Base-by-base conservation (phyloP, 1,140 invertebrate species). In the Aphelinus certus region DNA sequence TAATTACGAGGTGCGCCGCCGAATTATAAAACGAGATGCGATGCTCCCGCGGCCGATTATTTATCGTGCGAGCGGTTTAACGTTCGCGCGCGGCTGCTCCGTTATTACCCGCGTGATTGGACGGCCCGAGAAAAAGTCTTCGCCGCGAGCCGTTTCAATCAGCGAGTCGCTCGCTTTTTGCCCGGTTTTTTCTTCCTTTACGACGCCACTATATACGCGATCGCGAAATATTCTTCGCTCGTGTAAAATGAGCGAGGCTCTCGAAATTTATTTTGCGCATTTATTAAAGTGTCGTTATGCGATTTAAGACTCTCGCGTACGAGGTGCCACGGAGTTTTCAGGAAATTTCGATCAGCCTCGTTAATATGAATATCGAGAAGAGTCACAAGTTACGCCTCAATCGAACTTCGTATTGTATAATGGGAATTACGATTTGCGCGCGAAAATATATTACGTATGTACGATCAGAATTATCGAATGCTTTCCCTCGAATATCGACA, bases 1-100 rank as follows among this genome's bases (percentile, higher is more conserved):
- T 75, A 75, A 75, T 75, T 75, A 67, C 26, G 66, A 56, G 65
- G 65, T 62, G 58, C 71, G 48, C 53, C 26, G 63, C 66, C 66
- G 51, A 74, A 74, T 74, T 74, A 74, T 57, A 69, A 69, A 26
- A 69, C 48, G 57, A 55, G 63, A 63, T 71, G 61, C 9, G 48
- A 45, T n/a, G 9, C 45, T n/a, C 46, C 45, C 46, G 57, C 26
- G 4, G 51, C n/a, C 45, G 57, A 74, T 68, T 74, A 74, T 74
- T 68, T 74, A 74, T 69, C 65, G 42, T 51, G 64, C 51, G 46
- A n/a, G 10, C 53, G 66, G 51, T 68, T 62, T 61, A 51, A 58
- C 56, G 58, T 42, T 46, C 64, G 6, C 7, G 46, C 26, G 26
- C 26, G 26, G 26, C 26, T 26, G 26, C 10, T 55, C 1, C 48